These are phyloP conservation scores for Pseudochirops cupreus DNA, from an alignment of 2,797 vertebrate species.

Conservation along the genomic window DNA sequence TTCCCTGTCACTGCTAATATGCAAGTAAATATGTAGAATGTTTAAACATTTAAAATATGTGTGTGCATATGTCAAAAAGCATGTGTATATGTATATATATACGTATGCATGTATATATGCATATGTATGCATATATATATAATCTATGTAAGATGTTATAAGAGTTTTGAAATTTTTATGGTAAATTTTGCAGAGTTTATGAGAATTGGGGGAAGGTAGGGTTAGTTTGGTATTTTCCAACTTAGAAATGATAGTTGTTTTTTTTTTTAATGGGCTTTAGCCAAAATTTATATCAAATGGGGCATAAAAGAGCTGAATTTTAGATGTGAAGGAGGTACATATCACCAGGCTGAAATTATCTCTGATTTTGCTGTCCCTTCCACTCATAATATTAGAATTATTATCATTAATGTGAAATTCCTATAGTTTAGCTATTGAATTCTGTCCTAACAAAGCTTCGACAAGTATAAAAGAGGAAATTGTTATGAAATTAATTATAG, in stretches of 20 bases:
- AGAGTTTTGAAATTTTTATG: no score
- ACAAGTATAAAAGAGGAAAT: not conserved
- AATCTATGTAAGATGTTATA: no score
- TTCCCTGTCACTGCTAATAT: not conserved
- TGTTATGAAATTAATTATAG: not conserved
- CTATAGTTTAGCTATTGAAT: no score
- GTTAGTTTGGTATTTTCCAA: conserved; percentile 43
- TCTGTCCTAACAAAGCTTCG: no score
- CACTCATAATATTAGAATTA: conserved; percentile 30
- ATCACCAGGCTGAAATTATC: conserved; percentile 28
- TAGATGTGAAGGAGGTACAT: conserved; percentile 33
- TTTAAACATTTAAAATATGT: conserved; percentile 17
- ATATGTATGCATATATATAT: no score
- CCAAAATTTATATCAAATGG: no score
- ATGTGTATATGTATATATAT: no score
- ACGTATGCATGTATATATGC: accelerated
- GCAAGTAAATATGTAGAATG: not conserved
- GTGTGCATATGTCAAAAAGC: no score
- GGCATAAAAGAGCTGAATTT: not conserved
- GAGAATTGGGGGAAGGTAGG: not conserved
- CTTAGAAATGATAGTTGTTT: not conserved
- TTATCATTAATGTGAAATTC: not conserved
- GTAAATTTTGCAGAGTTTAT: no score
- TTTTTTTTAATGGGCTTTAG: conserved; percentile 24
- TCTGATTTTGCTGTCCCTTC: conserved; percentile 48